Evolutionary conservation across 2,113 vertebrate genomes (phyloP), one percentile per base, ranked within the genome.

Genomic region (Stigmatopora nigra): DNA sequence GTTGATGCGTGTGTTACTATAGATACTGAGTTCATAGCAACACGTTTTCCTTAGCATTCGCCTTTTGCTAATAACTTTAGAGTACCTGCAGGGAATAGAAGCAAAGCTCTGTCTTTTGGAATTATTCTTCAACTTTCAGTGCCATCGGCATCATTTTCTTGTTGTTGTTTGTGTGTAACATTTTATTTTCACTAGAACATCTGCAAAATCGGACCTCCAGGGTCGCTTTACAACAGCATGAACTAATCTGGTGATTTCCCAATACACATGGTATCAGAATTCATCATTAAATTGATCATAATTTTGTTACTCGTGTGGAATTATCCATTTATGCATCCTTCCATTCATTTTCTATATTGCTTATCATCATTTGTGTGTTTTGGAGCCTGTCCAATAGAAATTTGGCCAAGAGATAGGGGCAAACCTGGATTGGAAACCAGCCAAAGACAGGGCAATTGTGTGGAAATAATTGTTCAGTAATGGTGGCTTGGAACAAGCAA

Each of bases 1-100:
- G 83, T 49, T 74, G 73, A 47, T 80, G 79, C 78, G 75, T 73
- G 78, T 78, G 79, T 77, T 78, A 76, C 61, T 71, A 79, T 64
- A 61, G 77, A 67, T 64, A 67, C 79, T 5, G 17, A 38, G 35
- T 82, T 84, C 75, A 82, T 82, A 84, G 79, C 61, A 67, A 56
- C 82, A 72, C 80, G 48, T 73, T 74, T 75, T 63, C 71, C 78
- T 71, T 62, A 72, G 70, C 65, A 67, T 78, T 58, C 77, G 76
- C 63, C 75, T 82, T 67, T 52, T 70, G 76, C 73, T 63, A 71
- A 77, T 65, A 79, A 67, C 72, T 70, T n/a, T 36, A 57, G 55
- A 77, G 77, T 49, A 56, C 36, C 68, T 20, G 48, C 63, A 41
- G 52, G 72, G 71, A 82, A 75, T 69, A 65, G 72, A 63, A 65